Evolutionary conservation across 1,140 invertebrate genomes (phyloP).

Genomic region (Parasteatoda tepidariorum): DNA sequence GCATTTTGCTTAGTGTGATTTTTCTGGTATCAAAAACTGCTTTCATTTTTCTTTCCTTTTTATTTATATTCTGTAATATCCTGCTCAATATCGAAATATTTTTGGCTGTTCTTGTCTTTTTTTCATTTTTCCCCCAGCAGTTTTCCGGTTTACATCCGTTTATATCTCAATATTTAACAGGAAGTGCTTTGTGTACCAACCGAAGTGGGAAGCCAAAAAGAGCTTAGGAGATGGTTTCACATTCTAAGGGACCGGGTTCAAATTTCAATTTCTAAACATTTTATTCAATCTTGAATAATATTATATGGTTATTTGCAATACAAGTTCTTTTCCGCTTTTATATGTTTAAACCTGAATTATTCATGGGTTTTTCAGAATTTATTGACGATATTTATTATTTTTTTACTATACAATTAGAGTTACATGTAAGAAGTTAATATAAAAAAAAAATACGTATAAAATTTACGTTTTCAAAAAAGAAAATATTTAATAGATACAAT

Average conservation of each 20-base stretch:
- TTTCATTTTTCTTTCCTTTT: slow-evolving; percentile 70
- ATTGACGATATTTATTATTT: too few species aligned
- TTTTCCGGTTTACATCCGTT: slow-evolving; percentile 41
- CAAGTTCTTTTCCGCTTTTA: too few species aligned
- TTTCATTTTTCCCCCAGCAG: slow-evolving; percentile 21
- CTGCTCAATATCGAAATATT: slow-evolving; percentile 3
- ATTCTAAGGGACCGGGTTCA: slow-evolving; percentile 26
- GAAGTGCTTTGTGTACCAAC: slow-evolving; percentile 41
- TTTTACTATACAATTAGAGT: too few species aligned
- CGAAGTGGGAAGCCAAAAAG: slow-evolving; percentile 14
- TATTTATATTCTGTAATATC: slow-evolving; percentile 72
- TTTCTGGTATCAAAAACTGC: slow-evolving; percentile 45
- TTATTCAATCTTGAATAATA: too few species aligned
- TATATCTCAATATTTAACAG: slow-evolving; percentile 51
- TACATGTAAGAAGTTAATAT: too few species aligned
- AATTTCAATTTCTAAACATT: slow-evolving; percentile 10
- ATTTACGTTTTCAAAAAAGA: too few species aligned
- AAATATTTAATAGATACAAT: too few species aligned
- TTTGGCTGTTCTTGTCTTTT: slow-evolving; percentile 30
- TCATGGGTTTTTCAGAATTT: background rate
- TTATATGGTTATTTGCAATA: too few species aligned
- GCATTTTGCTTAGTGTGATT: slow-evolving; percentile 35
- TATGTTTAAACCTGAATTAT: too few species aligned
- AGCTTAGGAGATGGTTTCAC: background rate
- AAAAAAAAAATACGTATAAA: too few species aligned